A percentile compares a stretch with the other conserved stretches of the same genome.
Evolutionary conservation across 2,888 invertebrate genomes (phyloP).

Genomic region (Stenolophus ochropezus): DNA sequence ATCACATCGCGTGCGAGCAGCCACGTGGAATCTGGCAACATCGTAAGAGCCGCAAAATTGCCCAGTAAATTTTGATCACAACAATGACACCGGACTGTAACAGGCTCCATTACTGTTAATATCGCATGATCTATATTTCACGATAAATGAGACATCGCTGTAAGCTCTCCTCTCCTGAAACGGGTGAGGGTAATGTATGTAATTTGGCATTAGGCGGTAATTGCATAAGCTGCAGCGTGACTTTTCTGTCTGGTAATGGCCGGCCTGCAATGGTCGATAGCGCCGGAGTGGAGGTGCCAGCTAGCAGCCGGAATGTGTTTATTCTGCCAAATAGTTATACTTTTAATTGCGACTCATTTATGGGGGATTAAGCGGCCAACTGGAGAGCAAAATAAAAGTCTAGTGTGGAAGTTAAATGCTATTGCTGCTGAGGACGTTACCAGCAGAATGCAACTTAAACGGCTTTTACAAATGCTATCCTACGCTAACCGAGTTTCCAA

Average conservation of each 20-base stretch:
- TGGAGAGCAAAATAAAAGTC: slow-evolving; percentile 50
- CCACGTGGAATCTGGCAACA: neutral
- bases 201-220: slow-evolving; percentile 58
- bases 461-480: neutral
- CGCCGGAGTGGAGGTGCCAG: slow-evolving; percentile 50
- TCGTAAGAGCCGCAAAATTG: slow-evolving; percentile 52
- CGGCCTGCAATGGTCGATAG: slow-evolving; percentile 25
- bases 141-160: slow-evolving; percentile 41
- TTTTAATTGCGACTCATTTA: slow-evolving; percentile 58
- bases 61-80: slow-evolving; percentile 59
- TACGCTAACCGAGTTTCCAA: neutral
- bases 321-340: slow-evolving; percentile 58
- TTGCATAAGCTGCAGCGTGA: slow-evolving; percentile 58
- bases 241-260: slow-evolving; percentile 57
- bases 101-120: slow-evolving; percentile 57
- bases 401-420: slow-evolving; percentile 46
- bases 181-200: slow-evolving; percentile 48
- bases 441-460: slow-evolving; percentile 25
- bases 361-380: slow-evolving; percentile 48
- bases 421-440: slow-evolving; percentile 40
- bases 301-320: slow-evolving; percentile 51
- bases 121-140: slow-evolving; percentile 58
- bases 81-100: slow-evolving; percentile 52
- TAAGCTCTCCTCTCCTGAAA: neutral
- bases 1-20: slow-evolving; percentile 45